These are phyloP conservation scores for Gyps fulvus DNA, from an alignment of 2,113 vertebrate genomes.

Conservation along the genomic window DNA sequence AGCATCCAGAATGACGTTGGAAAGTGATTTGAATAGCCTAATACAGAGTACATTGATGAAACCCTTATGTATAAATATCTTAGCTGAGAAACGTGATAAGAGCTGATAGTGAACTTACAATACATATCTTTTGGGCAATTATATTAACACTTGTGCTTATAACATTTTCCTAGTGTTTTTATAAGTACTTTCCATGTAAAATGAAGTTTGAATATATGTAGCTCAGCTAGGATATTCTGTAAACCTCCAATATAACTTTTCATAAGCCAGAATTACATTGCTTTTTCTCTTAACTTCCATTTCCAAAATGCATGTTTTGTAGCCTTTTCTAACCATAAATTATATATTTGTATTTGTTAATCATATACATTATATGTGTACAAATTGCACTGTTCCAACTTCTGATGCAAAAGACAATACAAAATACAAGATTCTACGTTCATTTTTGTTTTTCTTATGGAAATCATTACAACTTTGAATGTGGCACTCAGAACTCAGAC, in stretches of 20 bases:
- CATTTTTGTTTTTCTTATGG: not conserved
- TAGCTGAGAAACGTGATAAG: not conserved
- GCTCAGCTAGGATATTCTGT: not conserved
- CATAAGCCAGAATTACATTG: not conserved
- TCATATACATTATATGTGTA: fast-evolving
- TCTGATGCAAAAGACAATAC: not conserved
- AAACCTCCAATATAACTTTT: not conserved
- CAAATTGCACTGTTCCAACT: not conserved
- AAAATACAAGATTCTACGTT: not conserved
- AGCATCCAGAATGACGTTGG: not conserved
- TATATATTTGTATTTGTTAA: not conserved
- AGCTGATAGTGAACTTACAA: not conserved
- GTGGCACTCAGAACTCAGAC: not conserved
- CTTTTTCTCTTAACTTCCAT: not conserved
- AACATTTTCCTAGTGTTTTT: not conserved
- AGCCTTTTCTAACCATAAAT: not conserved
- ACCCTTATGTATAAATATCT: not conserved
- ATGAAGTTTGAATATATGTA: not conserved
- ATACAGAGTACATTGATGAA: not conserved
- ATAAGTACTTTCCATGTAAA: not conserved
- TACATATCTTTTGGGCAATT: not conserved
- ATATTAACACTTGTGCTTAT: not conserved
- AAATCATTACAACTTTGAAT: not conserved
- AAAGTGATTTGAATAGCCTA: not conserved
- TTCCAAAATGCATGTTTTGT: not conserved